Evolutionary conservation across 2,797 vertebrate genomes (phyloP).

Genomic region (Thunnus albacares): DNA sequence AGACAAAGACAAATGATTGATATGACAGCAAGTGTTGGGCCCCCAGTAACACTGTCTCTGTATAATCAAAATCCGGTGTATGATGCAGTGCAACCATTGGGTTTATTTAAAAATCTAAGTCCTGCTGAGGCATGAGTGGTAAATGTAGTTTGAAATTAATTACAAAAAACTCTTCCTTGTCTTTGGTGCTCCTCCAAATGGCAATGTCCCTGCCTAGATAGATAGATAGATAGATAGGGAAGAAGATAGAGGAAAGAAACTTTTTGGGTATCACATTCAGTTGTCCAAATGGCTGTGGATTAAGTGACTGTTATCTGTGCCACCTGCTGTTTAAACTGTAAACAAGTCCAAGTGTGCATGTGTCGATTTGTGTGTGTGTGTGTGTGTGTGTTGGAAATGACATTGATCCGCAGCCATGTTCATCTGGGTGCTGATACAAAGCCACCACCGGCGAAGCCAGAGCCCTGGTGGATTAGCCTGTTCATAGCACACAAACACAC

Average conservation of each 20-base stretch:
- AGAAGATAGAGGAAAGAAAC: conserved; percentile 16
- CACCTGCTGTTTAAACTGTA: conserved; percentile 80
- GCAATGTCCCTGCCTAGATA: not conserved
- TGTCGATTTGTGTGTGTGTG: conserved; percentile 8
- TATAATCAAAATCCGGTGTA: too few relatives aligned
- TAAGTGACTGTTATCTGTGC: conserved; percentile 76
- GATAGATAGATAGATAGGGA: not conserved
- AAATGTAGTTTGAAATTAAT: not conserved
- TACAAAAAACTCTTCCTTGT: not conserved
- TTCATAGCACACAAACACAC: conserved; percentile 40
- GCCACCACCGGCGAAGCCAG: conserved; percentile 64
- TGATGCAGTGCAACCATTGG: too few relatives aligned
- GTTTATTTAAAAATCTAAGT: too few relatives aligned
- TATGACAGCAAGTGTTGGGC: too few relatives aligned
- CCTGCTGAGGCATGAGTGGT: not conserved
- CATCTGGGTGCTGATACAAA: conserved; percentile 66
- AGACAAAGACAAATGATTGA: too few relatives aligned
- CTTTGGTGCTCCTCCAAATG: not conserved
- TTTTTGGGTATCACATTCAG: conserved; percentile 52
- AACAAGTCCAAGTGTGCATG: conserved; percentile 65
- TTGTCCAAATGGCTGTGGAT: conserved; percentile 70
- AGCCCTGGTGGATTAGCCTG: conserved; percentile 39
- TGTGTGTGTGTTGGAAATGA: conserved; percentile 43
- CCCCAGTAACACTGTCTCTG: too few relatives aligned
- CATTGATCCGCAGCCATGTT: conserved; percentile 76